Percentiles rank a stretch among this genome's conserved stretches.
Conservation (phyloP, 2,797 vertebrate species). For the Artibeus jamaicensis region DNA sequence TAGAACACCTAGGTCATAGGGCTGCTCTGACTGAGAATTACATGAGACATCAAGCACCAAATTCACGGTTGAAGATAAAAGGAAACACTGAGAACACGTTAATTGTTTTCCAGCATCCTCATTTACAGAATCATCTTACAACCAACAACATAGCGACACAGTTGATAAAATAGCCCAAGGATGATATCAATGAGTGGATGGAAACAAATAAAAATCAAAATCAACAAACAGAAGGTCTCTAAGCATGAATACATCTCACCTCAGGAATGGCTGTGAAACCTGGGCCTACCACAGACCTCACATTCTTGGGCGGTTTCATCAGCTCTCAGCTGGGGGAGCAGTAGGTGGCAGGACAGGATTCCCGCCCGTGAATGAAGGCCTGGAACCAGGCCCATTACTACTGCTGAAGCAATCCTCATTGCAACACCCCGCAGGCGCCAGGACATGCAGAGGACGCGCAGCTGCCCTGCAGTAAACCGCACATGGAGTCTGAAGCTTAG, state of each 20-base stretch:
- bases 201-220: background rate
- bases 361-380: background rate
- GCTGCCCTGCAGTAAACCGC: background rate
- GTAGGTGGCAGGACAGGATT: constrained; percentile 13
- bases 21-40: background rate
- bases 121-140: background rate
- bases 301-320: constrained; percentile 60
- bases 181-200: background rate
- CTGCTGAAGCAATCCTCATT: background rate
- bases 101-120: background rate
- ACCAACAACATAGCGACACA: background rate
- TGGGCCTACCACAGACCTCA: constrained; percentile 20
- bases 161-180: background rate
- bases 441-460: background rate
- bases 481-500: background rate
- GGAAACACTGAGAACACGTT: background rate
- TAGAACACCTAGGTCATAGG: background rate
- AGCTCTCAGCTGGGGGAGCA: background rate
- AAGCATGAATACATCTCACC: background rate
- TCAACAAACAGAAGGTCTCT: background rate
- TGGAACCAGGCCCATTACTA: constrained; percentile 1
- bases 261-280: constrained; percentile 17
- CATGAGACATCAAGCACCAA: background rate
- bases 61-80: background rate
- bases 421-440: background rate